Evolutionary conservation across 2,888 invertebrate species (phyloP), one percentile per base, ranked within the genome.

Genomic region (Latrodectus elegans): DNA sequence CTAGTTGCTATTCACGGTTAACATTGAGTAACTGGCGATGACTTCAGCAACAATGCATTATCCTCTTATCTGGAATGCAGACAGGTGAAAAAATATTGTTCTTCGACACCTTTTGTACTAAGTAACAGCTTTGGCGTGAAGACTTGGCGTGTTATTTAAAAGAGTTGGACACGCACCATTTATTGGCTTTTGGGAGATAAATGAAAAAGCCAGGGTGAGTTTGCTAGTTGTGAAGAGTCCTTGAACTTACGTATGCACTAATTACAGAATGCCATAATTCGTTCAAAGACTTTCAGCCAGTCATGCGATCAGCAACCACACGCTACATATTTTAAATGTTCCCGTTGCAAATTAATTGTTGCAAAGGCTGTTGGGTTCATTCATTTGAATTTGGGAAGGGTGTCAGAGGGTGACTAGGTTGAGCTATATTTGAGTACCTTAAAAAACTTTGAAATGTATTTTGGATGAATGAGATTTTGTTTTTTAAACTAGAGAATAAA

Each of bases 171-270:
- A 68, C 75, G 75, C 82, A 75, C 68, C 75, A 70, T 22, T 82
- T 70, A 68, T 70, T 75, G 65, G 17, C 53, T 73, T 67, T 52
- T 81, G 22, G 71, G 26, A 4, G 15, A 2, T 74, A 53, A 12
- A 55, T 75, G 53, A 74, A 60, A 60, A 60, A n/a, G 60, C 60
- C 12, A 60, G 26, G 82, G 82, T 75, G 55, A 52, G 65, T 17
- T 11, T 55, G 68, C 26, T 74, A 73, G 67, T 14, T 22, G 53
- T 17, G 52, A 60, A 74, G 78, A 84, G 84, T 77, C 78, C 84
- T 78, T 78, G 84, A 78, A 84, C 84, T 78, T 84, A 38, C 78
- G 14, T 84, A 72, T 78, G 84, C 84, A 78, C 84, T 78, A 84
- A 84, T 84, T 84, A 73, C 73, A 49, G 67, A 77, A 14, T 49